Base-by-base conservation (phyloP, 2,888 invertebrate species). In the Himalopsyche kuldschensis region DNA sequence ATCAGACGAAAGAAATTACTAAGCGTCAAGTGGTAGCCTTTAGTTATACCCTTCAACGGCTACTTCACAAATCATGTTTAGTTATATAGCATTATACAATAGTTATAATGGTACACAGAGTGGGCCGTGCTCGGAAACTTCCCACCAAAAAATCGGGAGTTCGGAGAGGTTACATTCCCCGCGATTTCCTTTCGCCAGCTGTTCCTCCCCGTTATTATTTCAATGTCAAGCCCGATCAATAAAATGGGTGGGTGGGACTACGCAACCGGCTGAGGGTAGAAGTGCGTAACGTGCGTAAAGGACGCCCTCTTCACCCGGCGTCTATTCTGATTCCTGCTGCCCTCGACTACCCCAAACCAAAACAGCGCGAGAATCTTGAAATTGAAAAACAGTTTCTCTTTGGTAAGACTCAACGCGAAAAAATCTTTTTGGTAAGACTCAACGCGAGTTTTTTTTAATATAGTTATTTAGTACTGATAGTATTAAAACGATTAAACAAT, bases 151-250 rank as follows among this genome's bases (percentile, higher is more conserved):
- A 27, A 46, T 6, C 78, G 41, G 55, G 55, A 55, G 24, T 20
- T 55, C 20, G n/a, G 55, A 20, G 10, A 20, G 55, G 55, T 55
- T 55, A 20, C 80, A 35, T 32, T 69, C 35, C 86, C 90, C 90
- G 89, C 90, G 89, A 55, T 55, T 55, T 55, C 55, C 86, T 87
- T 89, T 89, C 89, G 88, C 90, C 91, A 91, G 91, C 91, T 91
- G 91, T 91, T 91, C 89, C 89, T 89, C 89, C 90, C 90, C 90
- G 84, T 85, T 86, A 86, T 84, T 88, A 90, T 91, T 92, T 91
- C 91, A 92, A 92, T 91, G 91, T 92, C 92, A 91, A 91, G 91
- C 89, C 89, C 91, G 91, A 92, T 92, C 92, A 91, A 92, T 92
- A 92, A 88, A 86, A 80, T 69, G 79, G 47, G 63, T 79, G 80